Base-by-base conservation (phyloP, 2,113 vertebrate genomes). In the Peromyscus leucopus region DNA sequence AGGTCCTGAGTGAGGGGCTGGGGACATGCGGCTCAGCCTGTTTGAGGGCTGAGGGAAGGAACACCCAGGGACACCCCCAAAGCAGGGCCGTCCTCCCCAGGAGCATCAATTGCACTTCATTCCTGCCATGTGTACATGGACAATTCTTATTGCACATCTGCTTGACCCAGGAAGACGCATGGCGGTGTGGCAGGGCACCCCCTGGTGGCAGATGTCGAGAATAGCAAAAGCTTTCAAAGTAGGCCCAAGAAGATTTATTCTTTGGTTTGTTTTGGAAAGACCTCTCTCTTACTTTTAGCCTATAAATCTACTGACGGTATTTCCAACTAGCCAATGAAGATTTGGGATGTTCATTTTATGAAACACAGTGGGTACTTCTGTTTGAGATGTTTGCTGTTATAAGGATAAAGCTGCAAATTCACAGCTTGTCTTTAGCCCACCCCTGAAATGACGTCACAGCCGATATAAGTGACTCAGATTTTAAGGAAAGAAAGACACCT, bases 171-270 rank as follows among this genome's bases (percentile, higher is more conserved):
- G 51, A 16, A 48, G 36, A 17, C 13, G 9, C 8, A n/a, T 2
- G 36, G 39, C 0, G 8, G 7, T 1, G 13, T 0, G 22, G 51
- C 3, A 0, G 19, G 21, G 7, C 57, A 67, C 94, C 86, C 71
- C 82, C 94, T 96, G 76, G 65, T 96, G 94, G 93, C 59, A 65
- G 22, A 59, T 39, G n/a, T 59, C 24, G 0, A 15, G 69, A 92
- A 90, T 8, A 92, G 90, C 75, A 80, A 55, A 51, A 19, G 24
- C 42, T 69, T 69, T 55, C 31, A 94, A 87, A 95, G 89, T 24
- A n/a, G 22, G 28, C 19, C 71, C 31, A 17, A 36, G 61, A n/a
- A 16, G 55, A 33, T 74, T 42, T 33, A 11, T 7, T 72, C 7
- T 78, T 87, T 59, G 15, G 51, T 59, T 67, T 24, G 15, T 11